Evolutionary conservation across 2,888 invertebrate species (phyloP).

Genomic region (Sesamia inferens): DNA sequence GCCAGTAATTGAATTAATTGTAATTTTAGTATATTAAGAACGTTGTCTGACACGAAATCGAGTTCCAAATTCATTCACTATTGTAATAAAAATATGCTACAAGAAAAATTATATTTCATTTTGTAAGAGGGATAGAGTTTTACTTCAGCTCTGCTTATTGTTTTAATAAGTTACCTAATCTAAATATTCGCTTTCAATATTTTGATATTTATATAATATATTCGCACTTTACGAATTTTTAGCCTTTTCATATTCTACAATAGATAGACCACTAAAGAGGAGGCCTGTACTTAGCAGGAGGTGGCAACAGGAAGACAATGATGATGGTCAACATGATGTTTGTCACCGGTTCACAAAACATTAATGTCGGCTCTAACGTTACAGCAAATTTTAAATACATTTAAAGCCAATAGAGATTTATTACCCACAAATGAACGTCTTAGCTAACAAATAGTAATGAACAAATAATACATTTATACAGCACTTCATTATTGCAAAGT

Average conservation of each 20-base stretch:
- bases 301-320: neutral
- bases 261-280: neutral
- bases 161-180: constrained; percentile 4
- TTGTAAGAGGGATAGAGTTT: neutral
- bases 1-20: neutral
- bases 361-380: constrained; percentile 31
- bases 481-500: constrained; percentile 56
- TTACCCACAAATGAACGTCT: constrained; percentile 23
- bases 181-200: neutral
- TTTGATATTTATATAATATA: too few species aligned
- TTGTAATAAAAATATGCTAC: neutral
- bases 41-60: neutral
- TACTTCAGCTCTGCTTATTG: constrained; percentile 16
- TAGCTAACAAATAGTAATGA: constrained; percentile 36
- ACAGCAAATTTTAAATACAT: constrained; percentile 16
- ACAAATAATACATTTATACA: constrained; percentile 38
- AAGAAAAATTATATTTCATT: neutral
- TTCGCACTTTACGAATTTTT: neutral
- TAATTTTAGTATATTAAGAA: too few species aligned
- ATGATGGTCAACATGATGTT: neutral
- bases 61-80: neutral
- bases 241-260: neutral
- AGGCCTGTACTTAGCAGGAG: neutral
- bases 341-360: constrained; percentile 8
- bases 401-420: constrained; percentile 45